Conservation (phyloP, 2,797 vertebrate species). For the Eulemur mongoz region DNA sequence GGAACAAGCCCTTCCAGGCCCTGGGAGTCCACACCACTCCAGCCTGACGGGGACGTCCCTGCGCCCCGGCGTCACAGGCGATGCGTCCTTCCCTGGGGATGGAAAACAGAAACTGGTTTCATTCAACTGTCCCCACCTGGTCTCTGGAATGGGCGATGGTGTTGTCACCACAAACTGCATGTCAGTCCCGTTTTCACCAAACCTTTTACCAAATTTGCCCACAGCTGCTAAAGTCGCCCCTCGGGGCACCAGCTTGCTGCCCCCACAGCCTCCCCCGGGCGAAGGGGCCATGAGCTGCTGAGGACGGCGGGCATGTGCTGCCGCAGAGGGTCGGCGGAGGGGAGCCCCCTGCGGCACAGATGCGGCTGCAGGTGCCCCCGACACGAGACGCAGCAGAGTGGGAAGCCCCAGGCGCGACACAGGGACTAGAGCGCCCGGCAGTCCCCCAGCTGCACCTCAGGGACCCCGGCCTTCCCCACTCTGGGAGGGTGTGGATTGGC, state of each 20-base stretch:
- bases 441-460: too few species aligned
- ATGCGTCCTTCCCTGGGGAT: not conserved
- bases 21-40: not conserved
- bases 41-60: accelerated
- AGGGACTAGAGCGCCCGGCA: not conserved
- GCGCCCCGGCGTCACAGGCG: too few species aligned
- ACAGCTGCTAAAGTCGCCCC: accelerated
- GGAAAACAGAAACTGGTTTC: not conserved
- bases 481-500: too few species aligned
- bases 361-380: too few species aligned
- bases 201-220: not conserved
- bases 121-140: not conserved
- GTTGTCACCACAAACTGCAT: not conserved
- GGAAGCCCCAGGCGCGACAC: not conserved
- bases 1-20: not conserved
- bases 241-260: too few species aligned
- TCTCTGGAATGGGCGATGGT: not conserved
- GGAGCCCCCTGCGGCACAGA: not conserved
- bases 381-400: not conserved
- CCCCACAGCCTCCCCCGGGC: accelerated
- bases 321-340: not conserved
- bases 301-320: not conserved
- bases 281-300: not conserved
- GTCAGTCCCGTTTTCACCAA: not conserved
- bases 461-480: not conserved